These are phyloP conservation scores for Adelognathus sp. DNA, from an alignment of 2,888 invertebrate species.

Conservation along the genomic window DNA sequence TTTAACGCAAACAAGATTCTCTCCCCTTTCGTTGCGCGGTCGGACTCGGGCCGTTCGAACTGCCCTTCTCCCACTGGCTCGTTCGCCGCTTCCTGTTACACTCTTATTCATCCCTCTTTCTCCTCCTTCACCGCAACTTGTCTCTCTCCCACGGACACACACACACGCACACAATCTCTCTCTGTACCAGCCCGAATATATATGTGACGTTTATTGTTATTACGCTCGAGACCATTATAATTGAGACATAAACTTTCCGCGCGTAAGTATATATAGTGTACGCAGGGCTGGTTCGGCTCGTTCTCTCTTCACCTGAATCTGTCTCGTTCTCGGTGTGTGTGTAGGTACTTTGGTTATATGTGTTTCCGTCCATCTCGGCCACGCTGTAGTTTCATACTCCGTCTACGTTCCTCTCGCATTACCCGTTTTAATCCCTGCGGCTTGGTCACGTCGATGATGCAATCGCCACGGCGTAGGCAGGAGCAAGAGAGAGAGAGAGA, in stretches of 20 bases:
- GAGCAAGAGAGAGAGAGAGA: constrained; percentile 16
- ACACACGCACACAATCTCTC: constrained; percentile 2
- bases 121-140: constrained; percentile 9
- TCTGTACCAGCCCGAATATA: constrained; percentile 60
- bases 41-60: constrained; percentile 33
- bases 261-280: too few species aligned
- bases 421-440: constrained; percentile 47
- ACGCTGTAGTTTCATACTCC: not conserved
- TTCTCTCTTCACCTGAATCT: constrained; percentile 62
- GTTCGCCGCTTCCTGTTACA: constrained; percentile 12
- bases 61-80: constrained; percentile 2
- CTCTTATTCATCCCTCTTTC: constrained; percentile 16
- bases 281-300: constrained; percentile 64
- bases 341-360: constrained; percentile 3
- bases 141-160: too few species aligned
- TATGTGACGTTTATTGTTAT: constrained; percentile 75
- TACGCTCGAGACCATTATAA: constrained; percentile 72
- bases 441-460: constrained; percentile 41
- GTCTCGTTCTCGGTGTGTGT: constrained; percentile 29
- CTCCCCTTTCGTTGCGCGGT: constrained; percentile 35
- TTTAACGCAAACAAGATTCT: constrained; percentile 72
- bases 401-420: constrained; percentile 6
- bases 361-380: not conserved
- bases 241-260: constrained; percentile 75
- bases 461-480: constrained; percentile 2